Evolutionary conservation across 2,113 vertebrate genomes (phyloP).

Genomic region (Cyanoderma ruficeps): DNA sequence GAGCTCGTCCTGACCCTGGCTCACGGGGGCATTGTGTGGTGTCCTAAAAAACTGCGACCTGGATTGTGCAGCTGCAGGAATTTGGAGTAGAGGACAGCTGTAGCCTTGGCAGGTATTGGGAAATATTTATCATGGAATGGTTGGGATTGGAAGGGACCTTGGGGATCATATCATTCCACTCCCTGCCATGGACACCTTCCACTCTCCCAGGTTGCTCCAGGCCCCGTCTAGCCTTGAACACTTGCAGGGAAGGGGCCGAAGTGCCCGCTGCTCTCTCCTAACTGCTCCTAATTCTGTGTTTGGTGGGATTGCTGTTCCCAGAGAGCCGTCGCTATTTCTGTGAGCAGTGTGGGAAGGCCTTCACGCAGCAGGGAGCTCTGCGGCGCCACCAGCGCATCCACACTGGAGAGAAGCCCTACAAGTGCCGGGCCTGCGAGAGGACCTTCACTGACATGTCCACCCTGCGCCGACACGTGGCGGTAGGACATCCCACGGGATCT

Average conservation of each 20-base stretch:
- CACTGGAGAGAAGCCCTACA: conserved; percentile 69
- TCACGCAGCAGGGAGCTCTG: conserved; percentile 72
- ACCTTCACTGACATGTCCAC: conserved; percentile 72
- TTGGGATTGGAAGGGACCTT: background rate
- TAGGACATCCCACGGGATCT: background rate
- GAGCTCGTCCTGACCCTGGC: background rate
- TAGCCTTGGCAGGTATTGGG: background rate
- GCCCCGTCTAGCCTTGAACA: fast-evolving
- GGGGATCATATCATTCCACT: background rate
- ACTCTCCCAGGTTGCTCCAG: background rate
- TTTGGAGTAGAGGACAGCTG: fast-evolving
- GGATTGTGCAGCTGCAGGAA: background rate
- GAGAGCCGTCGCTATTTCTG: conserved; percentile 71
- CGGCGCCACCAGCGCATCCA: conserved; percentile 71
- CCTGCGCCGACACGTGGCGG: conserved; percentile 59
- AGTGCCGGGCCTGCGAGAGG: conserved; percentile 66
- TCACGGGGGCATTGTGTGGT: fast-evolving
- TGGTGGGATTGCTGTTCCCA: background rate
- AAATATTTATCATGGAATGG: background rate
- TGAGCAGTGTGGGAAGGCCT: conserved; percentile 67
- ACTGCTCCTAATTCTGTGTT: fast-evolving
- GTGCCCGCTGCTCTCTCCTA: background rate
- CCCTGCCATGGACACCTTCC: background rate
- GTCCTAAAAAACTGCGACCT: background rate
- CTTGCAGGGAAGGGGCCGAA: too few relatives aligned